Evolutionary conservation across 2,113 vertebrate species (phyloP).

Genomic region (Gallinago undulata): DNA sequence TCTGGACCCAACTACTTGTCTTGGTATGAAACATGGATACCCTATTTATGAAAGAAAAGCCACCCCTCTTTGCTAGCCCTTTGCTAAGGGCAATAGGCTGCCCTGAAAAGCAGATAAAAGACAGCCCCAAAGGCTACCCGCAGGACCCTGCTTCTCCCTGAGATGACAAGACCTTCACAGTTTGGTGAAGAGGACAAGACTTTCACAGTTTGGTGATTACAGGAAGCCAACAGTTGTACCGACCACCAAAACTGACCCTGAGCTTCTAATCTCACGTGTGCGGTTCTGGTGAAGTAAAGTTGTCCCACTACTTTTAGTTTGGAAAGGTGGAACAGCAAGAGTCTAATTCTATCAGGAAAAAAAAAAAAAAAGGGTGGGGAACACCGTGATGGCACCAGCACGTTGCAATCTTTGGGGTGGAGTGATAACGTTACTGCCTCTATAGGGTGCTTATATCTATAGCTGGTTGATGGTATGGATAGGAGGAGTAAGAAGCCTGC

Average conservation of each 20-base stretch:
- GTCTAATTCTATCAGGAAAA: neutral
- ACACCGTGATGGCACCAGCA: neutral
- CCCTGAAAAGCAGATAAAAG: neutral
- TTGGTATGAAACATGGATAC: neutral
- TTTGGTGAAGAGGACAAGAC: neutral
- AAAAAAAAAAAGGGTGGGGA: neutral
- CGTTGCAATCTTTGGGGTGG: neutral
- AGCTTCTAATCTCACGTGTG: neutral
- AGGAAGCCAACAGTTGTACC: neutral
- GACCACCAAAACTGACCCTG: neutral
- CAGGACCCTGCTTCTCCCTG: neutral
- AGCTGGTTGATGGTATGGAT: neutral
- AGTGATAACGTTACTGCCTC: neutral
- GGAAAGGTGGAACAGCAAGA: neutral
- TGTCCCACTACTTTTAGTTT: neutral
- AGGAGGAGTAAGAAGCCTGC: neutral
- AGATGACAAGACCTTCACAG: neutral
- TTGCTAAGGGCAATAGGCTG: neutral
- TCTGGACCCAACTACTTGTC: neutral
- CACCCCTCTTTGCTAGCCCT: neutral
- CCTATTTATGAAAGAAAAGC: neutral
- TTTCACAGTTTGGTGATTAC: neutral
- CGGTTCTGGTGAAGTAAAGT: neutral
- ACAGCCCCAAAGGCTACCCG: neutral
- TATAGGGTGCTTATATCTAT: accelerated